These are phyloP conservation scores for Apostichopus japonicus DNA, from an alignment of 35 echinoderm and acorn worm genomes.

Conservation along the genomic window DNA sequence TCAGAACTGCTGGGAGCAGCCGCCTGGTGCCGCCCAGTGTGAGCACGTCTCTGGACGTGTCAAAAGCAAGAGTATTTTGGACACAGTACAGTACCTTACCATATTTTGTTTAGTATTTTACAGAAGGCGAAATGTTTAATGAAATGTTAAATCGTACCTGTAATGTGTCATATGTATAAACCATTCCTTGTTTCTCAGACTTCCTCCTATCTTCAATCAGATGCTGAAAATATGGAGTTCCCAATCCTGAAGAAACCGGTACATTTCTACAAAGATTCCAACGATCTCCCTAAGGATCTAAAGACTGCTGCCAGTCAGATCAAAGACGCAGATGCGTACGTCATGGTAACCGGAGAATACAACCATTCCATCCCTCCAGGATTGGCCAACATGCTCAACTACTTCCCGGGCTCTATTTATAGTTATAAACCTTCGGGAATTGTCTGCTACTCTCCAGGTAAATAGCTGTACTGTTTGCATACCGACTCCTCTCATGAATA, in stretches of 20 bases:
- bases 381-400: conserved; percentile 84
- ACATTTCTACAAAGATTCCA: conserved; percentile 77
- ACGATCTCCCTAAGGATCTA: conserved; percentile 55
- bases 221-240: conserved; percentile 77
- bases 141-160: no score
- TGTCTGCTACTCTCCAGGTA: conserved; percentile 98
- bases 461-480: background rate
- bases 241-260: conserved; percentile 82
- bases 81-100: no score
- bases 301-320: conserved; percentile 67
- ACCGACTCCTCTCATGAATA: no score
- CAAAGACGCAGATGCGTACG: conserved; percentile 76
- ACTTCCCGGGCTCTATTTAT: conserved; percentile 78
- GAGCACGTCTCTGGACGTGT: no score
- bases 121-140: no score
- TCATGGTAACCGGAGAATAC: conserved; percentile 93
- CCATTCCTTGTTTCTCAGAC: no score
- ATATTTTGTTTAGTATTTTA: no score
- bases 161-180: no score
- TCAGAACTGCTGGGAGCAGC: no score
- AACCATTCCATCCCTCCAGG: conserved; percentile 96
- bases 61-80: no score
- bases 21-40: no score
- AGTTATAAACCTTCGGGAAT: conserved; percentile 92
- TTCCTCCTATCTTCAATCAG: conserved; percentile 7